Percentiles rank a stretch among this genome's conserved stretches.
phyloP scores from a whole-genome alignment of 2,888 invertebrate genomes.

The Ellobium chinense region DNA sequence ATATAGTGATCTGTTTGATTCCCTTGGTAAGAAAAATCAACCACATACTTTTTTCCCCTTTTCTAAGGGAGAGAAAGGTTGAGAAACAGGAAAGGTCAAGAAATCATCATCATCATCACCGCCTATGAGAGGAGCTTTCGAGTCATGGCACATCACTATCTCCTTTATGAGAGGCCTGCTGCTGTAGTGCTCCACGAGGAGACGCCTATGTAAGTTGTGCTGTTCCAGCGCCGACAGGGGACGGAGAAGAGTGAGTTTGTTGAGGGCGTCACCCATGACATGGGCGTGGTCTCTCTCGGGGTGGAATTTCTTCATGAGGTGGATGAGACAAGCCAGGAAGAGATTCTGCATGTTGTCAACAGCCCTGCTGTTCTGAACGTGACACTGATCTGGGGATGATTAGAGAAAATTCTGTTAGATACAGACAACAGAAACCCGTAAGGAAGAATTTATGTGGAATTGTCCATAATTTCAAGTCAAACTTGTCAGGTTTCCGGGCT shows the following conservation, averaged over 20 bases:
- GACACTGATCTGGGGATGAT: neutral
- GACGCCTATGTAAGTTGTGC: neutral
- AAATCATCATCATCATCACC: too few relatives aligned
- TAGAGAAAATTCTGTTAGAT: too few relatives aligned
- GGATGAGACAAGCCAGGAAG: neutral
- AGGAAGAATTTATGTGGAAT: too few relatives aligned
- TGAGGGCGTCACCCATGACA: neutral
- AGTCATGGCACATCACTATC: neutral
- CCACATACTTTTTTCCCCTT: too few relatives aligned
- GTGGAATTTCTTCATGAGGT: neutral
- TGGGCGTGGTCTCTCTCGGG: neutral
- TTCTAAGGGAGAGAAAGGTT: too few relatives aligned
- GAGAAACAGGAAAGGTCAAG: too few relatives aligned
- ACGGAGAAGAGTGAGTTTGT: neutral
- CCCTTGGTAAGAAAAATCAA: too few relatives aligned
- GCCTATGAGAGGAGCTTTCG: neutral
- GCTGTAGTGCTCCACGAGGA: neutral
- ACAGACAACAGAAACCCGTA: too few relatives aligned
- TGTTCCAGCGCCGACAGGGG: neutral
- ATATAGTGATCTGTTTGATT: too few relatives aligned
- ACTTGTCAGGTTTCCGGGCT: too few relatives aligned
- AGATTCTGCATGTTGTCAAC: neutral
- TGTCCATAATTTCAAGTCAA: too few relatives aligned
- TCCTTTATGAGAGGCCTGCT: neutral
- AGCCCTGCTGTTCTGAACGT: neutral